Evolutionary conservation across 2,797 vertebrate species (phyloP), one percentile per base, ranked within the genome.

Genomic region (Emydoidea blandingii): DNA sequence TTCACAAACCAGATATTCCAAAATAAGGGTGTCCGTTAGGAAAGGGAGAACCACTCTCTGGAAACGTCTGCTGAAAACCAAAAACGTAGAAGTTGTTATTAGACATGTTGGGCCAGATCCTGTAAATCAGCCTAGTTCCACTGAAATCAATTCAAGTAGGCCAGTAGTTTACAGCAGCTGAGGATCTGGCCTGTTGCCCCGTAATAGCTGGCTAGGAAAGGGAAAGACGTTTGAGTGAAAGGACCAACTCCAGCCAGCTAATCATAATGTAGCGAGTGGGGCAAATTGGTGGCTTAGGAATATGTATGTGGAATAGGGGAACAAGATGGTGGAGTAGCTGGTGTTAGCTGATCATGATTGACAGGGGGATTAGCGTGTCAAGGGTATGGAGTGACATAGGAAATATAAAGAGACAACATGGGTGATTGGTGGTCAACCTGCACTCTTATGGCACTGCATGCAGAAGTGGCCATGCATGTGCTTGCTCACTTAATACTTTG

Each of bases 1-100:
- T 84, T 31, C 21, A 27, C 72, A 80, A 93, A 93, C 6, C 1
- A 0, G 2, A 34, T 86, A 88, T 91, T 92, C 83, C 92, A 78
- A 94, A 96, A 95, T 83, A 72, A 81, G 76, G 72, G 41, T 18
- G 81, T 89, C 81, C 93, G 62, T 87, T 57, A 88, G 87, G 88
- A 96, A 95, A 3, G 91, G 76, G 86, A 65, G 1, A 29, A 7
- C 16, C 8, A 80, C 89, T 88, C 85, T 91, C 87, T 2, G 3
- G 85, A 93, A 96, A 89, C 1, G 21, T 21, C 8, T 54, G 47
- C 16, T 94, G 89, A 91, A 94, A 93, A 96, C 49, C 8, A 86
- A 93, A 94, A 52, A 65, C 15, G 62, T 79, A 94, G 91, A 83
- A 88, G 50, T 86, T 93, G 49, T 57, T 49, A 89, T 80, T 78